Evolutionary conservation across 2,797 vertebrate species (phyloP), one percentile per base, ranked within the genome.

Genomic region (Anomalospiza imberbis): DNA sequence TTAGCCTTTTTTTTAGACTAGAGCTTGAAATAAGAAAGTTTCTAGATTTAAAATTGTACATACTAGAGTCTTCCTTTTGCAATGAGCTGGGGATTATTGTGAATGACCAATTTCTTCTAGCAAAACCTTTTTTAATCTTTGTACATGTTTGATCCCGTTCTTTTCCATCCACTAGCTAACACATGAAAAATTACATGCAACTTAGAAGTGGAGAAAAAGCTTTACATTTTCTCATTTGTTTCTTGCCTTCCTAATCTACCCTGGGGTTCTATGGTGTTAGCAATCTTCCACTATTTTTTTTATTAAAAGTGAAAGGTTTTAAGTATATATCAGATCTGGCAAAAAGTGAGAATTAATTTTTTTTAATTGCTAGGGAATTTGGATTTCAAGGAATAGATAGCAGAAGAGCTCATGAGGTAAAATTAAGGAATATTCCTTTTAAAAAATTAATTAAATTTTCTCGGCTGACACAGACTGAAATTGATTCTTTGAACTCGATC

Each of bases 301-400:
- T 90, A 95, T 88, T 93, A 83, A 74, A 94, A 92, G 61, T 66
- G 85, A 95, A 73, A 68, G 26, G 40, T 76, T 96, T 96, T 96
- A 93, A 91, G 5, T 40, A 5, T 68, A 54, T 72, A 71, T 88
- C 73, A 85, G 76, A 87, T 26, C n/a, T 70, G 63, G 57, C 44
- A 73, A 91, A 92, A 92, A 48, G 45, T 82, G 65, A 58, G 22
- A 80, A 58, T 73, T 84, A 79, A 79, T 21, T 71, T 75, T 93
- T 95, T 73, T 83, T 1, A 77, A 32, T 90, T 76, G 45, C 75
- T 87, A 54, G 32, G 14, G 34, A 76, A 53, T 88, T 76, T 22
- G 10, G 26, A 79, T 91, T 94, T 87, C 48, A 79, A 53, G 34
- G 48, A 87, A 38, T 10, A 34, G 8, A 24, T 45, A 54, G 29